Base-by-base conservation (phyloP, 2,113 vertebrate species). In the Tursiops truncatus region DNA sequence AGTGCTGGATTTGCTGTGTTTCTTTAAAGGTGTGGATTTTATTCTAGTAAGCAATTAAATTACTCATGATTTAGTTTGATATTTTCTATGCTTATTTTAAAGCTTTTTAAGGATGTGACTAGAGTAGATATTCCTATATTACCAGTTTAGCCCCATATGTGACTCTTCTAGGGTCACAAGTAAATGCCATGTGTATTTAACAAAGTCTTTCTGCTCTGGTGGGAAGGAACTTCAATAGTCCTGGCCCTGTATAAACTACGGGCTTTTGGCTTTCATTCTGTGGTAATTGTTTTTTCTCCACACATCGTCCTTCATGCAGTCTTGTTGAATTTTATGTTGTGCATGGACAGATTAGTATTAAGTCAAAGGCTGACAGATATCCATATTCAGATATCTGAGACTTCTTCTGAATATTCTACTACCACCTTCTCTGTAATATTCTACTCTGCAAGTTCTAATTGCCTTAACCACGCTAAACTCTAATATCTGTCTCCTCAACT, bases 301-400 rank as follows among this genome's bases (percentile, higher is more conserved):
- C 26, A 38, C 1, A 2, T 91, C 89, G 33, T 82, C n/a, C 36
- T 44, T 90, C 65, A 7, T 85, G 1, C 8, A 85, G 5, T 81
- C 70, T 86, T 86, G 18, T 33, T 91, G 81, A 85, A 94, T 70
- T 90, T 94, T 80, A 74, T 91, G 18, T 33, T 58, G 62, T 50
- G 6, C 31, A 7, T 14, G 14, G 65, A 71, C 25, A 86, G 12
- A 73, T 41, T 81, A 80, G 4, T 86, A 73, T 86, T 86, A 13
- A 67, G 0, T 84, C 80, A 90, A 79, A 91, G 28, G 44, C 44
- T 91, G n/a, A 86, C 76, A 86, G 44, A 21, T 50, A 47, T 38
- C 14, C 28, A 33, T 71, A 38, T 63, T 91, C 56, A 89, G 60
- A 33, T 94, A n/a, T 65, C 7, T n/a, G 33, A 81, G 47, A 60